Base-by-base conservation (phyloP, 2,113 vertebrate species). In the Platichthys stellatus region DNA sequence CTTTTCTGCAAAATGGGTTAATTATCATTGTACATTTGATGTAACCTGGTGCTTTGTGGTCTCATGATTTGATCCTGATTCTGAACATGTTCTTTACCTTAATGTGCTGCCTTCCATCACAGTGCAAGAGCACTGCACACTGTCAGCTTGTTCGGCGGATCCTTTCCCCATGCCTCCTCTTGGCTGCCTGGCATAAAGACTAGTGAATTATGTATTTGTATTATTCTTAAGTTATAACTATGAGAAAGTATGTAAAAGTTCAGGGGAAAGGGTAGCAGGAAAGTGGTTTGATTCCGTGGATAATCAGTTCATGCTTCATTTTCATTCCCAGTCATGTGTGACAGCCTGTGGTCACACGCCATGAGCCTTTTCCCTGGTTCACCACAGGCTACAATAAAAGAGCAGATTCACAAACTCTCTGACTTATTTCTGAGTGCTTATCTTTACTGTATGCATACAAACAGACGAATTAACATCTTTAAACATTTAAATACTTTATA, bases 251-350 rank as follows among this genome's bases (percentile, higher is more conserved):
- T 65, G 35, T 47, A 18, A 23, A 56, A 21, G 47, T 69, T 79
- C 47, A n/a, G 21, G 28, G 13, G 61, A 43, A 20, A 63, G 23
- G 20, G 60, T 24, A 62, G 13, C n/a, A 20, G 21, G 45, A 24
- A 56, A 13, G 9, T 2, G 47, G 56, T 80, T 56, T 84, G 59
- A 74, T 83, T 72, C 18, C 11, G 75, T 35, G 43, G 76, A 86
- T 90, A 89, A 83, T 86, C 20, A 60, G 53, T 66, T 77, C 69
- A 82, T 79, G 91, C 78, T 66, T 88, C 78, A 74, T 85, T 87
- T 84, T 87, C 73, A 77, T 78, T 76, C 51, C 28, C 71, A 69
- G 59, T 75, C 63, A 53, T 82, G 72, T 71, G 78, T 84, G 77
- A 81, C 78, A 74, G 78, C 17, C 20, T 5, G 31, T 51, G 65